A percentile compares a stretch with the other conserved stretches of the same genome.
Conservation (phyloP, 2,888 invertebrate species). For the Seira musarum region DNA sequence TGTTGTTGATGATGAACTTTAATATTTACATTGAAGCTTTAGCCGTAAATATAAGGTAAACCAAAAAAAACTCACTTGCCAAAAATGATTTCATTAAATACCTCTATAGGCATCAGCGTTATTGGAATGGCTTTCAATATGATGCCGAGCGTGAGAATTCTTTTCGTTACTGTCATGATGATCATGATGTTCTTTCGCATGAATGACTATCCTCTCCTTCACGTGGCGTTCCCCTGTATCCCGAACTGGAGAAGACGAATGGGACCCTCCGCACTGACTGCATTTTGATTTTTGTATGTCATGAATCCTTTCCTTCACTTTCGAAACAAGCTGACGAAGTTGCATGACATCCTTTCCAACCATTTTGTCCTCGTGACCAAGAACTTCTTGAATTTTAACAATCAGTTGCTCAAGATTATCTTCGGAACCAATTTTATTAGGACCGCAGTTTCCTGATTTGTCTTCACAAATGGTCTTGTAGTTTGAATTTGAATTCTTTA, state of each 20-base stretch:
- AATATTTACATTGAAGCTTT: background rate
- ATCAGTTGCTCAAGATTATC: background rate
- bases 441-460: background rate
- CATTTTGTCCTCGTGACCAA: background rate
- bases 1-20: too few species aligned
- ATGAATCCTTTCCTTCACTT: background rate
- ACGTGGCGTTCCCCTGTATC: conserved; percentile 31
- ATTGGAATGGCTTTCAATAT: background rate
- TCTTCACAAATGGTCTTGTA: conserved; percentile 33
- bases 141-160: background rate
- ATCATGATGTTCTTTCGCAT: conserved; percentile 18
- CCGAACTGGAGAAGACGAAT: background rate
- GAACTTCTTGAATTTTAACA: background rate
- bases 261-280: background rate
- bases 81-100: too few species aligned
- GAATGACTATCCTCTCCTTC: background rate
- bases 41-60: too few species aligned
- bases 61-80: too few species aligned
- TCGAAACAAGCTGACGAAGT: conserved; percentile 19
- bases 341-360: conserved; percentile 3
- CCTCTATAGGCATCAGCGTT: too few species aligned
- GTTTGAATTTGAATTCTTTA: conserved; percentile 1
- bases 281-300: conserved; percentile 15
- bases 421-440: background rate
- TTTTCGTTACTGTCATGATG: background rate